Evolutionary conservation across 2,888 invertebrate species (phyloP).

Genomic region (Acanthosepion esculentum): DNA sequence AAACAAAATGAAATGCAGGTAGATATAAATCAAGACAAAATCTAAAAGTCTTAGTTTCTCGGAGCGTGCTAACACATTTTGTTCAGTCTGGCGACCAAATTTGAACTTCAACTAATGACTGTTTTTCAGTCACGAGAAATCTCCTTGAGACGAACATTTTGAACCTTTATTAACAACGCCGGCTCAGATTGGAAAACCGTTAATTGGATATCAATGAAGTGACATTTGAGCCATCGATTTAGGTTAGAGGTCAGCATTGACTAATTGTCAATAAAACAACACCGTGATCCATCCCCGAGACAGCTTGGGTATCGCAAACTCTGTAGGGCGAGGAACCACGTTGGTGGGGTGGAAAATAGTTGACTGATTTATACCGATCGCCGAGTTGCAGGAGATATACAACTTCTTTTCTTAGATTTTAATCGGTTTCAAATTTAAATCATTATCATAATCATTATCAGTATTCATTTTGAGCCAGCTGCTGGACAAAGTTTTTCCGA

Average conservation of each 20-base stretch:
- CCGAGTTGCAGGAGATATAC: too few species aligned
- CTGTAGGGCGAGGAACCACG: not conserved
- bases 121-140: not conserved
- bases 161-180: not conserved
- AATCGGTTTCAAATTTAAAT: too few species aligned
- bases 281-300: not conserved
- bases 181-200: not conserved
- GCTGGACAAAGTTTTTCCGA: too few species aligned
- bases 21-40: too few species aligned
- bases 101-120: not conserved
- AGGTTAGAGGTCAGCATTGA: conserved; percentile 33
- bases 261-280: not conserved
- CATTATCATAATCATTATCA: too few species aligned
- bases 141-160: not conserved
- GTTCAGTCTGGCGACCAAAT: not conserved
- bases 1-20: too few species aligned
- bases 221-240: not conserved
- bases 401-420: too few species aligned
- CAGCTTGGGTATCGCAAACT: not conserved
- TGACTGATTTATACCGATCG: not conserved
- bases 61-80: too few species aligned
- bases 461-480: too few species aligned
- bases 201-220: conserved; percentile 33
- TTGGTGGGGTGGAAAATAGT: not conserved
- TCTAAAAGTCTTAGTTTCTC: too few species aligned